A percentile compares a stretch with the other conserved stretches of the same genome.
Evolutionary conservation across 2,888 invertebrate genomes (phyloP).

Genomic region (Keiferia lycopersicella): DNA sequence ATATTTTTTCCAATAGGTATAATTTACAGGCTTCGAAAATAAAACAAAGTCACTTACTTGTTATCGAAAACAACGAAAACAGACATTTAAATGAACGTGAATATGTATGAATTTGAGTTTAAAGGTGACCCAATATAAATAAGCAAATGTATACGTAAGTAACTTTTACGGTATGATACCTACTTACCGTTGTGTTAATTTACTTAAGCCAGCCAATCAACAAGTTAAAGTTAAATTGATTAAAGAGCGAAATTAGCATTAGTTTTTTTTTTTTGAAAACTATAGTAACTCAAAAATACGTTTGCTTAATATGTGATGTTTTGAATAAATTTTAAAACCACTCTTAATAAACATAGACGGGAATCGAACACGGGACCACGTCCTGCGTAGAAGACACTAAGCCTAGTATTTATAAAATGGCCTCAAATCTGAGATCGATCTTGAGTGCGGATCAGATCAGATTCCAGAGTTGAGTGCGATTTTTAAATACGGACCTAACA

Average conservation of each 20-base stretch:
- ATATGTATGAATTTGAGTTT: background rate
- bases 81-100: background rate
- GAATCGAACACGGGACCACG: too few relatives aligned
- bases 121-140: background rate
- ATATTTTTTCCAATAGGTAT: too few relatives aligned
- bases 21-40: too few relatives aligned
- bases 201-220: background rate
- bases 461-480: too few relatives aligned
- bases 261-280: background rate
- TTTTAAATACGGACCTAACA: too few relatives aligned
- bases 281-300: background rate
- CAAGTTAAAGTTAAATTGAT: background rate
- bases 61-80: background rate
- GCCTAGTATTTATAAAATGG: too few relatives aligned
- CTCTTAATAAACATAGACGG: too few relatives aligned
- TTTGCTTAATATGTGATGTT: background rate
- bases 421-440: too few relatives aligned
- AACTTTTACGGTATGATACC: background rate
- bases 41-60: background rate
- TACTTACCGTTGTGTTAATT: background rate
- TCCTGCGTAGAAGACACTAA: too few relatives aligned
- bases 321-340: too few relatives aligned
- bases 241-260: too few relatives aligned
- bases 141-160: background rate
- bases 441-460: too few relatives aligned